These are phyloP conservation scores for Petrocephalus microphthalmus DNA, from an alignment of 2,113 vertebrate species.

Conservation along the genomic window DNA sequence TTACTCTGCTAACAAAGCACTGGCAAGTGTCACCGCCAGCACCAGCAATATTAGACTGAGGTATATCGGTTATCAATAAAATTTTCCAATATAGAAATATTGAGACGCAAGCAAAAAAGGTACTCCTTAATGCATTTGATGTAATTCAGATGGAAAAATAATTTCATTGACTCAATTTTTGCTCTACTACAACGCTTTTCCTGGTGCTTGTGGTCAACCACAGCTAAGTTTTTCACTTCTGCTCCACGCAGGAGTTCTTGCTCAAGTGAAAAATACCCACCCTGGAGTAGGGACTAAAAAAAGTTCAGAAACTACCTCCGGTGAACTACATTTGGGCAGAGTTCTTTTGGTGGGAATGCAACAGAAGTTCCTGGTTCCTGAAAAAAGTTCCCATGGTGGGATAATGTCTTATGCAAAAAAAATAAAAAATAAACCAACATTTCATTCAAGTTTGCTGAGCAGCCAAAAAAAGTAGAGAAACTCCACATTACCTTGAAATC, in stretches of 20 bases:
- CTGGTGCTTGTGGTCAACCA: neutral
- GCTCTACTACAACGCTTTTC: neutral
- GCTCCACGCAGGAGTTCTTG: neutral
- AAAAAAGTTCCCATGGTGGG: neutral
- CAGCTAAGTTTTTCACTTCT: neutral
- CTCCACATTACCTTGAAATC: slow-evolving; percentile 65
- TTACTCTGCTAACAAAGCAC: neutral
- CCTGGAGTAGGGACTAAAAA: neutral
- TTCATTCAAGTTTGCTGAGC: neutral
- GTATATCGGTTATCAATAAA: neutral
- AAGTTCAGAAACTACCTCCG: neutral
- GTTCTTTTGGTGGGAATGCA: neutral
- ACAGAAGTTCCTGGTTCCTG: neutral
- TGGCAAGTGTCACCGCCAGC: neutral
- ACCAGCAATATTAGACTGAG: neutral
- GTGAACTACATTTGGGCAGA: neutral
- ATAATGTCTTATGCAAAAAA: neutral
- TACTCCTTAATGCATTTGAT: neutral
- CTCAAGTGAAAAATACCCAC: neutral
- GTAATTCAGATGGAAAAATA: neutral
- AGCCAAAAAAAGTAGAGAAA: neutral
- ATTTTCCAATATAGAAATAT: neutral
- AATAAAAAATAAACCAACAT: neutral
- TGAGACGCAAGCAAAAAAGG: neutral
- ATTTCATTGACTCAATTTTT: neutral